Percentiles rank a stretch among this genome's conserved stretches.
These are phyloP conservation scores for Musca domestica DNA, from an alignment of 1,140 invertebrate species.

Conservation along the genomic window DNA sequence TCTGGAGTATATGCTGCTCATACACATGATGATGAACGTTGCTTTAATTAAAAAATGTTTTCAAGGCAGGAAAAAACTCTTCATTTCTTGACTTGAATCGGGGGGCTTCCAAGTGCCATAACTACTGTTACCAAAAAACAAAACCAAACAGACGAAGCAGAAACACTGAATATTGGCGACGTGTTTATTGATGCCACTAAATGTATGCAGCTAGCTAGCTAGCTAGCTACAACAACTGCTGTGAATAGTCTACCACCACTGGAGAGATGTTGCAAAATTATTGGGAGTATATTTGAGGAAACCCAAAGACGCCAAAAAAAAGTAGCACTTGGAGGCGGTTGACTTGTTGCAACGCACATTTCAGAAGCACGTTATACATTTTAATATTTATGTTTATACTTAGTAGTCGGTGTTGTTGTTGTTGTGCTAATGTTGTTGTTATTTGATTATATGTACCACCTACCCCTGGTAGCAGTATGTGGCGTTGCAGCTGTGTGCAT, in stretches of 20 bases:
- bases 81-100: too few species aligned
- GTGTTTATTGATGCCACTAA: constrained; percentile 17
- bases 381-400: too few species aligned
- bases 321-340: constrained; percentile 18
- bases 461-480: too few species aligned
- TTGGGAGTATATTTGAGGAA: too few species aligned
- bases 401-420: too few species aligned
- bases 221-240: neutral
- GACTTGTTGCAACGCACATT: constrained; percentile 19
- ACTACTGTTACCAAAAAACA: neutral
- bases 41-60: constrained; percentile 18
- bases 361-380: constrained; percentile 8
- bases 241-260: neutral
- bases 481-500: too few species aligned
- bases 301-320: neutral
- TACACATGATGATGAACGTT: constrained; percentile 16
- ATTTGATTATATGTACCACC: too few species aligned
- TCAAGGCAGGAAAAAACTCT: neutral
- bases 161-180: neutral
- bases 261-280: neutral
- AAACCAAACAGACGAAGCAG: neutral
- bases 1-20: neutral
- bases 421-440: too few species aligned
- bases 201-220: too few species aligned
- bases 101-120: neutral